phyloP scores from a whole-genome alignment of 2,113 vertebrate species.

The Cathartes aura region DNA sequence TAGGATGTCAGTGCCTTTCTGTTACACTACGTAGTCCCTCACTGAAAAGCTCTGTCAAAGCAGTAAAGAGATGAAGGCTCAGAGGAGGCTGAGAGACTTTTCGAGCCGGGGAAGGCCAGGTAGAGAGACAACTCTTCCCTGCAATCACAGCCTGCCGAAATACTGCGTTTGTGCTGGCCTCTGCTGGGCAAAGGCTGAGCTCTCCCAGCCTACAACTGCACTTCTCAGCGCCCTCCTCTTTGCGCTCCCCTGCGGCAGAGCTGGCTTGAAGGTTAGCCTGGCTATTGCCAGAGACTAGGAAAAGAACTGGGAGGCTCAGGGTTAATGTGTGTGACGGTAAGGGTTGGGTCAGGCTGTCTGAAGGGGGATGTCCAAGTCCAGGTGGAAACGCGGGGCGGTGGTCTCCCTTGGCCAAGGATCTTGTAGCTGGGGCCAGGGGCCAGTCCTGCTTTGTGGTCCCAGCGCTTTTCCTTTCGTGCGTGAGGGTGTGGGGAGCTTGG shows the following conservation, averaged over 20 bases:
- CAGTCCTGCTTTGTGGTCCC: background rate
- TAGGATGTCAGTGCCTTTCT: background rate
- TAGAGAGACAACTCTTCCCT: background rate
- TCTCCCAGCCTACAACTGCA: background rate
- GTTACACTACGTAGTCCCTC: background rate
- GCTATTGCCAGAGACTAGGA: background rate
- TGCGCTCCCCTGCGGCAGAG: fast-evolving
- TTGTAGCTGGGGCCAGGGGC: background rate
- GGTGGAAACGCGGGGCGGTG: fast-evolving
- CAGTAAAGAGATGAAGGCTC: background rate
- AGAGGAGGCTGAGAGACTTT: background rate
- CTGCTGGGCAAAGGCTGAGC: conserved; percentile 34
- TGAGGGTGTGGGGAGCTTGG: background rate
- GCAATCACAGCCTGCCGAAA: background rate
- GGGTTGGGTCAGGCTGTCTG: background rate
- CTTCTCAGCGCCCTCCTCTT: background rate
- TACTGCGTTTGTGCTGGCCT: conserved; percentile 17
- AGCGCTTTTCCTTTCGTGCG: fast-evolving
- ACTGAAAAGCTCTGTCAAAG: background rate
- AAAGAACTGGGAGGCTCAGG: background rate
- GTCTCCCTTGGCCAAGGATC: background rate
- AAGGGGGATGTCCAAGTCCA: background rate
- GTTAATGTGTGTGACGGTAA: background rate
- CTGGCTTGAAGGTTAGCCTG: background rate
- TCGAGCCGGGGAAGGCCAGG: background rate